Evolutionary conservation across 2,113 vertebrate species (phyloP).

Genomic region (Epinephelus fuscoguttatus): DNA sequence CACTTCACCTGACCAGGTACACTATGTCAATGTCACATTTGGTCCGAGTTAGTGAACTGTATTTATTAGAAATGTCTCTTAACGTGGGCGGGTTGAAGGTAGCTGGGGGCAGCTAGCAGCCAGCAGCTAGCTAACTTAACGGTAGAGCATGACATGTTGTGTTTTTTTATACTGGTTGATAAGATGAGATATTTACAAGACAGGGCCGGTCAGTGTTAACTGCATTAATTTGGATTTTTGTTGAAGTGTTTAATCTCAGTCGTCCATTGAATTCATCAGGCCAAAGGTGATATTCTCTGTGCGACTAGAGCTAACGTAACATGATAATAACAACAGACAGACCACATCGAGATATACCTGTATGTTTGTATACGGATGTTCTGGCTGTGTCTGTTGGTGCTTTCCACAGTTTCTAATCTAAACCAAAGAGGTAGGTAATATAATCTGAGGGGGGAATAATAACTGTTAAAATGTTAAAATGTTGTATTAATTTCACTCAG

Average conservation of each 20-base stretch:
- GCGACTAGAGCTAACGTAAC: not conserved
- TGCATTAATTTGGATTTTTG: not conserved
- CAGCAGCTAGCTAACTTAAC: slow-evolving; percentile 26
- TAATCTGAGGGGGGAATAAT: not conserved
- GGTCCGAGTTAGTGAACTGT: not conserved
- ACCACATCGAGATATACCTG: not conserved
- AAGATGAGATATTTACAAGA: not conserved
- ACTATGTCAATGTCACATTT: not conserved
- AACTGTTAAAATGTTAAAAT: too few species aligned
- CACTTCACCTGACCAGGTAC: slow-evolving; percentile 70
- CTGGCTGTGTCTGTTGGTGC: not conserved
- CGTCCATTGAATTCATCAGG: not conserved
- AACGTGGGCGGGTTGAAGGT: not conserved
- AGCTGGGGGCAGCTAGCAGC: slow-evolving; percentile 28
- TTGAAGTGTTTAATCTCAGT: not conserved
- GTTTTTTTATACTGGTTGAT: not conserved
- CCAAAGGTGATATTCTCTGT: not conserved
- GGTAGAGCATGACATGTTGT: not conserved
- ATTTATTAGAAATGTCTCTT: not conserved
- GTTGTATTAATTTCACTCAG: not conserved
- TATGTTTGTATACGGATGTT: not conserved
- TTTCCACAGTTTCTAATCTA: not conserved
- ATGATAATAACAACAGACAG: not conserved
- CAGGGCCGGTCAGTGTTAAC: not conserved
- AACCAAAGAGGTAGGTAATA: too few species aligned